phyloP scores from a whole-genome alignment of 1,140 invertebrate genomes.

The Cylas formicarius region DNA sequence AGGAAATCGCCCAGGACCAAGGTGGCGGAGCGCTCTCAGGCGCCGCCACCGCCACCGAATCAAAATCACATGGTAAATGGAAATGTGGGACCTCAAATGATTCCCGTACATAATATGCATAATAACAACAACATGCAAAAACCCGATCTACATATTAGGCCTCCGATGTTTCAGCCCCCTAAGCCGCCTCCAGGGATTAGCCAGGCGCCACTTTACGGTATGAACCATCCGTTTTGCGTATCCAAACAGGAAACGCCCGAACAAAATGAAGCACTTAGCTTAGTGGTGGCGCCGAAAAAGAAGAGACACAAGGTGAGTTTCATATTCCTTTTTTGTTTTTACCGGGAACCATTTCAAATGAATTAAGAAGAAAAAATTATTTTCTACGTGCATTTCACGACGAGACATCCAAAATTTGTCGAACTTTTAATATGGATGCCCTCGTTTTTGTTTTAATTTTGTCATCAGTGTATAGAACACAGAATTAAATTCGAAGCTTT shows the following conservation, averaged over 20 bases:
- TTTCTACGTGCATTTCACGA: no score
- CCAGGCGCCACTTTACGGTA: constrained; percentile 55
- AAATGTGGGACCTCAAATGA: constrained; percentile 34
- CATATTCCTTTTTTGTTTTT: no score
- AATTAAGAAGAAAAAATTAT: no score
- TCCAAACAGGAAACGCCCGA: constrained; percentile 64
- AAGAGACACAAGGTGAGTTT: constrained; percentile 88
- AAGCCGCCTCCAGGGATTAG: constrained; percentile 65
- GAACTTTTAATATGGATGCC: no score
- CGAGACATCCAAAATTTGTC: no score
- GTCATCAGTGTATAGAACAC: no score
- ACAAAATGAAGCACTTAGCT: constrained; percentile 88
- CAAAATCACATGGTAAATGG: constrained; percentile 40
- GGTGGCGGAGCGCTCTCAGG: constrained; percentile 60
- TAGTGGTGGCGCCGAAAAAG: constrained; percentile 91
- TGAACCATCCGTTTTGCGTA: constrained; percentile 64
- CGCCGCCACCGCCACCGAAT: constrained; percentile 42
- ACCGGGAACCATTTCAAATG: no score
- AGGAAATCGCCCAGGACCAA: constrained; percentile 75
- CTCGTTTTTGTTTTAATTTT: no score
- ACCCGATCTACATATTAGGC: constrained; percentile 54
- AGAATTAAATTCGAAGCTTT: no score
- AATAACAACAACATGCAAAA: constrained; percentile 53
- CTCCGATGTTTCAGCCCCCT: constrained; percentile 71
- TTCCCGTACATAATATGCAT: constrained; percentile 34